Conservation (phyloP, 2,113 vertebrate species). For the Cheirogaleus medius region DNA sequence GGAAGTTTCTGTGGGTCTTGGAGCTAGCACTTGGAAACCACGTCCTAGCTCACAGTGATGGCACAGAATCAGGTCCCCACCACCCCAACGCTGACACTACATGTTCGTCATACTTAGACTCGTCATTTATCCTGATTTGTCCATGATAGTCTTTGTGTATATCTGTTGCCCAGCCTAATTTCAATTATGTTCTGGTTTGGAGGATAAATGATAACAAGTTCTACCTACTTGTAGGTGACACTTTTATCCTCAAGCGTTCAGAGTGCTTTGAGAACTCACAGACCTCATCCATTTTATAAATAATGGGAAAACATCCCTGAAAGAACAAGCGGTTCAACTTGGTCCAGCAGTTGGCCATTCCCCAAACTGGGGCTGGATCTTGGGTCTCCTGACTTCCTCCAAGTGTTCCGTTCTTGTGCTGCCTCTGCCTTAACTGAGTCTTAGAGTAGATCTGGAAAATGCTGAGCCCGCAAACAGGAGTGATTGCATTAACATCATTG, state of each 20-base stretch:
- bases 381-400: not conserved
- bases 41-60: not conserved
- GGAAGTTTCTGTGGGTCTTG: not conserved
- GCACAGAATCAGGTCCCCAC: not conserved
- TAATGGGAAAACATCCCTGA: not conserved
- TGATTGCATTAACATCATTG: not conserved
- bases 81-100: rapidly evolving
- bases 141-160: not conserved
- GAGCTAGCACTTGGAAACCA: not conserved
- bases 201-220: not conserved
- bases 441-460: not conserved
- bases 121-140: not conserved
- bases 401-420: not conserved
- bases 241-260: not conserved
- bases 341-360: not conserved
- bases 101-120: not conserved
- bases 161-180: not conserved
- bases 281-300: not conserved
- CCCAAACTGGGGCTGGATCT: not conserved
- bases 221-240: not conserved
- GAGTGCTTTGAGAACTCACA: not conserved
- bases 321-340: not conserved
- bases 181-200: not conserved
- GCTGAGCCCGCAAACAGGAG: conserved; percentile 6
- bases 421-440: not conserved